Evolutionary conservation across 2,797 vertebrate species (phyloP).

Genomic region (Siniperca undulata): DNA sequence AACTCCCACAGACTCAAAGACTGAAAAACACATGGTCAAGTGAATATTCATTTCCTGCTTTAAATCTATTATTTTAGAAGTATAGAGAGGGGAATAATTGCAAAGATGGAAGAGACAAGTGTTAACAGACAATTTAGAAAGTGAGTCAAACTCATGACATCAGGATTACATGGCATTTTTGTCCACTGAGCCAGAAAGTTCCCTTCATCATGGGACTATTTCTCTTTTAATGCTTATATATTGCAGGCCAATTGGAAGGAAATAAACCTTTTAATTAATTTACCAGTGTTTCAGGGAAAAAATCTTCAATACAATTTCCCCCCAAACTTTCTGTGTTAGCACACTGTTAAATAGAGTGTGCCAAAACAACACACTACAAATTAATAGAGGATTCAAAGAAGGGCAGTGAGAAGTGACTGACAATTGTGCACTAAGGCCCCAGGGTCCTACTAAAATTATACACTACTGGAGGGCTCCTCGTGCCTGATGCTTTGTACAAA

Average conservation of each 20-base stretch:
- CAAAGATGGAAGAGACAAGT: background rate
- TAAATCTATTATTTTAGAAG: background rate
- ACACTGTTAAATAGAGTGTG: slow-evolving; percentile 16
- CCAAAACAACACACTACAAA: slow-evolving; percentile 41
- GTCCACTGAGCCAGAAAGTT: background rate
- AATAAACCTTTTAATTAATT: background rate
- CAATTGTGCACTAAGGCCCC: slow-evolving; percentile 34
- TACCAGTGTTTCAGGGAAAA: background rate
- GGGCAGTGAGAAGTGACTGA: slow-evolving; percentile 28
- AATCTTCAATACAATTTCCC: background rate
- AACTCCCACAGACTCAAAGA: slow-evolving; percentile 16
- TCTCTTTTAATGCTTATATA: background rate
- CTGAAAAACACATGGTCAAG: background rate
- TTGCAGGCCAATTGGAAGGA: background rate
- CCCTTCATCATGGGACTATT: background rate
- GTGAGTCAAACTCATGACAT: slow-evolving; percentile 10
- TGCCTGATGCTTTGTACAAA: slow-evolving; percentile 46
- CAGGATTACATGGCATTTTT: slow-evolving; percentile 11
- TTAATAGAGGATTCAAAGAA: slow-evolving; percentile 52
- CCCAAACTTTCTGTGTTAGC: background rate
- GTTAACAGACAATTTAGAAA: background rate
- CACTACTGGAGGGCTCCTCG: slow-evolving; percentile 46
- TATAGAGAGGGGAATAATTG: background rate
- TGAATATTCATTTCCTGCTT: slow-evolving; percentile 22
- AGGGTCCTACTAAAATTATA: slow-evolving; percentile 69